Evolutionary conservation across 2,888 invertebrate genomes (phyloP).

Genomic region (Latrodectus elegans): DNA sequence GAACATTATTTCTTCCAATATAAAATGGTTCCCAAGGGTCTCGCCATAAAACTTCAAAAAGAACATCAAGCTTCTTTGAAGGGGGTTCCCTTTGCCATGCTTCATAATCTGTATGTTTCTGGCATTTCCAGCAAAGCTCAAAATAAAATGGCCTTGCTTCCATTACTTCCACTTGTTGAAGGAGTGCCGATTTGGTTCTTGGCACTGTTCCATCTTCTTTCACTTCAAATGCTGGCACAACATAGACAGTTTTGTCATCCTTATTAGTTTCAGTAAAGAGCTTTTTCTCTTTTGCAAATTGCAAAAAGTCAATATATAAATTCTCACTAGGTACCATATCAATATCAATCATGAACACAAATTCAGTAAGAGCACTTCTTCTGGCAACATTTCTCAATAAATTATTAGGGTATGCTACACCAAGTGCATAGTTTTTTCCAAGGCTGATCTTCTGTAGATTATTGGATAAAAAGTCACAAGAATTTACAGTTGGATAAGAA

Average conservation of each 20-base stretch:
- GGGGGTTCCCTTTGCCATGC: constrained; percentile 76
- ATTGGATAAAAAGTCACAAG: constrained; percentile 57
- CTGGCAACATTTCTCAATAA: constrained; percentile 78
- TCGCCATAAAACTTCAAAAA: constrained; percentile 78
- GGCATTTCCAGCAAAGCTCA: constrained; percentile 78
- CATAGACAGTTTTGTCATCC: constrained; percentile 77
- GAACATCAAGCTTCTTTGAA: constrained; percentile 72
- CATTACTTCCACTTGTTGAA: constrained; percentile 75
- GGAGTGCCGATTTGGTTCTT: constrained; percentile 75
- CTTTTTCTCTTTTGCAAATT: constrained; percentile 74
- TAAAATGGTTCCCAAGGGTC: constrained; percentile 80
- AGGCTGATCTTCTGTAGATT: constrained; percentile 53
- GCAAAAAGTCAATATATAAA: constrained; percentile 74
- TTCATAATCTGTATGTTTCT: constrained; percentile 78
- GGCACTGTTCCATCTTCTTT: constrained; percentile 74
- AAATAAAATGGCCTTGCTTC: constrained; percentile 78
- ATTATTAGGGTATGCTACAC: constrained; percentile 77
- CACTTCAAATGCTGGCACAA: constrained; percentile 78
- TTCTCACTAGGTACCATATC: constrained; percentile 77
- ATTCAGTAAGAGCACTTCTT: constrained; percentile 75
- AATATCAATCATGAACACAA: constrained; percentile 77
- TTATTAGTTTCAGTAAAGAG: constrained; percentile 72
- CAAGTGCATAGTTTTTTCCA: constrained; percentile 74
- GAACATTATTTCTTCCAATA: constrained; percentile 76
- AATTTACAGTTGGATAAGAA: constrained; percentile 49